Percentiles rank a stretch among this genome's conserved stretches.
Evolutionary conservation across 2,888 invertebrate species (phyloP).

Genomic region (Disparrhopalites patrizii): DNA sequence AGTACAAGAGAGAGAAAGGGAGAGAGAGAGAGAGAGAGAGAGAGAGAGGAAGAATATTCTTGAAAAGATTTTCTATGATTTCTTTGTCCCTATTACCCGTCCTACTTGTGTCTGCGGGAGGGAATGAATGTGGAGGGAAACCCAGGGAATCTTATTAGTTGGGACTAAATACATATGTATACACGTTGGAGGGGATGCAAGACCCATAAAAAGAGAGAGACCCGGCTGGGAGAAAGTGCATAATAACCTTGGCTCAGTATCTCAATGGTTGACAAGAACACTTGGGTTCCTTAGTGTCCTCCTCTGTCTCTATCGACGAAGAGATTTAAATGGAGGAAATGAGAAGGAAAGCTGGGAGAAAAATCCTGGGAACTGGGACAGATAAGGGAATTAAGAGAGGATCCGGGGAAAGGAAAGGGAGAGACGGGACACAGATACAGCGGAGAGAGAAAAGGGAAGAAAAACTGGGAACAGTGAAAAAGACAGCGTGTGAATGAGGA

Average conservation of each 20-base stretch:
- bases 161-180: background rate
- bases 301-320: background rate
- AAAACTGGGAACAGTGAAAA: too few species aligned
- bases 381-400: too few species aligned
- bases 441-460: too few species aligned
- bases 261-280: conserved; percentile 8
- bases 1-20: too few species aligned
- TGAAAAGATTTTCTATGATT: background rate
- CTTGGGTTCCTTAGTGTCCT: conserved; percentile 5
- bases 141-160: background rate
- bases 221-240: background rate
- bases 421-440: too few species aligned
- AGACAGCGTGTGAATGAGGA: too few species aligned
- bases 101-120: too few species aligned
- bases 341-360: too few species aligned
- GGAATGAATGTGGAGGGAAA: background rate
- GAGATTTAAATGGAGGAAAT: background rate
- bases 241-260: background rate
- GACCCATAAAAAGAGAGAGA: background rate
- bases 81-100: too few species aligned
- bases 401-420: too few species aligned
- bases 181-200: background rate
- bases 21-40: too few species aligned
- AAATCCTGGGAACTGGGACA: too few species aligned
- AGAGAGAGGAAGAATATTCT: background rate